These are phyloP conservation scores for Pseudochaenichthys georgianus DNA, from an alignment of 2,797 vertebrate species.

Conservation along the genomic window DNA sequence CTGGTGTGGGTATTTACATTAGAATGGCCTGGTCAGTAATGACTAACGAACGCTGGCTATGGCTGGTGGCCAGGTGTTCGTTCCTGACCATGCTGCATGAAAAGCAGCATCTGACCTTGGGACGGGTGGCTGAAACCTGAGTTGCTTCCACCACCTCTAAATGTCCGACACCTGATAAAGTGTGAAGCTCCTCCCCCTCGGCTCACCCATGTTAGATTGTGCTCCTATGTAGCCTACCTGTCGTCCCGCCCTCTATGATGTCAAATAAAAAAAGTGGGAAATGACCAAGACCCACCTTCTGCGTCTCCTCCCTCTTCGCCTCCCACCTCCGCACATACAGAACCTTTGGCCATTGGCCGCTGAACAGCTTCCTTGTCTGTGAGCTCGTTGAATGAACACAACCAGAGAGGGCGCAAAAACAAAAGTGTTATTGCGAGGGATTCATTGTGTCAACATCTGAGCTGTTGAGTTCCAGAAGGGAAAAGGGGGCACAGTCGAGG, in stretches of 20 bases:
- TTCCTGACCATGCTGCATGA: constrained; percentile 66
- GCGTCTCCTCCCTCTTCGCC: constrained; percentile 42
- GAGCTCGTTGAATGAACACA: constrained; percentile 82
- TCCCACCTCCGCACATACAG: constrained; percentile 49
- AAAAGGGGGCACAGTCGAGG: constrained; percentile 75
- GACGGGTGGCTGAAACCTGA: constrained; percentile 65
- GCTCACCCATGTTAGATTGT: constrained; percentile 40
- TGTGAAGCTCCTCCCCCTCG: constrained; percentile 51
- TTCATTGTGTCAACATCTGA: constrained; percentile 84
- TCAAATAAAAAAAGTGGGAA: constrained; percentile 45
- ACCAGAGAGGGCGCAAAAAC: constrained; percentile 84
- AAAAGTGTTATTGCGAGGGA: constrained; percentile 85
- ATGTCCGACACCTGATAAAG: constrained; percentile 61
- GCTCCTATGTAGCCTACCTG: constrained; percentile 49
- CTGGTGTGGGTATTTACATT: constrained; percentile 74
- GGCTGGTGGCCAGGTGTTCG: constrained; percentile 71
- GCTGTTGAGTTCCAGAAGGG: constrained; percentile 56
- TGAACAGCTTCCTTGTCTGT: constrained; percentile 75
- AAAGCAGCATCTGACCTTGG: constrained; percentile 76
- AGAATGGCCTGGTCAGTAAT: constrained; percentile 67
- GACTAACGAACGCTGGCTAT: constrained; percentile 73
- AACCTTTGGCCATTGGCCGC: constrained; percentile 66
- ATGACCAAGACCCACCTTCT: constrained; percentile 49
- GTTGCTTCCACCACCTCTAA: constrained; percentile 52
- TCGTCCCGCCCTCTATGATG: constrained; percentile 37